Evolutionary conservation across 2,113 vertebrate genomes (phyloP), one percentile per base, ranked within the genome.

Genomic region (Spilogale gracilis): DNA sequence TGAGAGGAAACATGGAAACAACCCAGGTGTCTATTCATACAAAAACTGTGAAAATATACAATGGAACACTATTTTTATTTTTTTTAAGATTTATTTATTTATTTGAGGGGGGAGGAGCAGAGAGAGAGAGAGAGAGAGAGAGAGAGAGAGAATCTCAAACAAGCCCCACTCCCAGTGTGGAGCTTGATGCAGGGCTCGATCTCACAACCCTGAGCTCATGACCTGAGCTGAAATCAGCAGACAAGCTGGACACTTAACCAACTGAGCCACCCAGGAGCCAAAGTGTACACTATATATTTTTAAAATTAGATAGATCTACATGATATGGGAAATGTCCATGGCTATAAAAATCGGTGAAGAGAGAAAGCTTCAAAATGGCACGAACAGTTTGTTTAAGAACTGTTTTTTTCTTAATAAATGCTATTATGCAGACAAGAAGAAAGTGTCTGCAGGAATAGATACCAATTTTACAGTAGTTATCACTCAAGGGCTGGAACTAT

Each of bases 331-430:
- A 17, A 69, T 45, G 14, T 38, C 60, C 16, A 21, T 60, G 38
- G n/a, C 16, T 79, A 18, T 85, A 83, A 25, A 73, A 13, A 30
- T 91, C 82, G 61, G 25, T 74, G 9, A 91, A 87, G 60, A 71
- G 79, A 82, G 48, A 25, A 92, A 90, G 52, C 71, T 91, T 50
- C 32, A 87, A 96, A 92, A 85, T 12, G 92, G 43, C 48, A 92
- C 30, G 3, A 84, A 52, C 65, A 78, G 25, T 43, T 94, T 82
- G 60, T 32, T 65, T 58, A 50, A 94, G 90, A 89, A 52, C 32
- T 67, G 9, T 73, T 93, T 91, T 91, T 78, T 12, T 52, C 61
- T 93, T 78, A 94, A 73, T 95, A 91, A 94, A 65, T 84, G 17
- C 67, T 79, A 63, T 58, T 76, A 73, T 10, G 56, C 17, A 84